Conservation (phyloP, 2,113 vertebrate species). For the Macquaria australasica region DNA sequence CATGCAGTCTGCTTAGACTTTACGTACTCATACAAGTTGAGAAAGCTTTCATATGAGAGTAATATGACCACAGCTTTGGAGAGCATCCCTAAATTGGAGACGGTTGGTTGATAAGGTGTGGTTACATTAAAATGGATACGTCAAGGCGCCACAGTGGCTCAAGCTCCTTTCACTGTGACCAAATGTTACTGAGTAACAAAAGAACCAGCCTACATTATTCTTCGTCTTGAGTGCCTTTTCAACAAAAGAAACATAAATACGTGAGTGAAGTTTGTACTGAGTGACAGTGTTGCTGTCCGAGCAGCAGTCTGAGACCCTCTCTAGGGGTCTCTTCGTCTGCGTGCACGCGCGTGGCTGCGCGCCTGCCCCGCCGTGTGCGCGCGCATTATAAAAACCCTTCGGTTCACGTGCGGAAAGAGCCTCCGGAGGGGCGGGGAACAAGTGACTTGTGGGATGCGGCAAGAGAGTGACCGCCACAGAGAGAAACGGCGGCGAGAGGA, state of each 20-base stretch:
- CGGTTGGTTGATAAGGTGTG: neutral
- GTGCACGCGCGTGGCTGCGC: constrained; percentile 21
- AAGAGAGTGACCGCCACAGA: constrained; percentile 25
- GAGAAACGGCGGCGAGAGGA: constrained; percentile 31
- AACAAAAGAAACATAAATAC: neutral
- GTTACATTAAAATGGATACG: neutral
- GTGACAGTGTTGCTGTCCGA: neutral
- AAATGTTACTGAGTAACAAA: neutral
- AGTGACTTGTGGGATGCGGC: constrained; percentile 72
- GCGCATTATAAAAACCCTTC: constrained; percentile 61
- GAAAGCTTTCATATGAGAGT: neutral
- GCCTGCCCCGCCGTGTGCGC: constrained; percentile 34
- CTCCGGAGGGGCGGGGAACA: constrained; percentile 50
- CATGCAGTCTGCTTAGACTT: neutral
- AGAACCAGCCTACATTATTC: neutral
- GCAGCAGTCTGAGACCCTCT: neutral
- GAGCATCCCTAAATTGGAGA: neutral
- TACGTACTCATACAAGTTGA: neutral
- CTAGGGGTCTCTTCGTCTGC: neutral
- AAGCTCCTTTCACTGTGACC: neutral
- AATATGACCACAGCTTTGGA: neutral
- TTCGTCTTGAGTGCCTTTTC: neutral
- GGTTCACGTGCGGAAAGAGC: constrained; percentile 61
- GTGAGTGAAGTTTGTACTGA: neutral
- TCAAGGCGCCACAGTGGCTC: neutral